Base-by-base conservation (phyloP, 2,797 vertebrate species). In the Enteromius mattozi region DNA sequence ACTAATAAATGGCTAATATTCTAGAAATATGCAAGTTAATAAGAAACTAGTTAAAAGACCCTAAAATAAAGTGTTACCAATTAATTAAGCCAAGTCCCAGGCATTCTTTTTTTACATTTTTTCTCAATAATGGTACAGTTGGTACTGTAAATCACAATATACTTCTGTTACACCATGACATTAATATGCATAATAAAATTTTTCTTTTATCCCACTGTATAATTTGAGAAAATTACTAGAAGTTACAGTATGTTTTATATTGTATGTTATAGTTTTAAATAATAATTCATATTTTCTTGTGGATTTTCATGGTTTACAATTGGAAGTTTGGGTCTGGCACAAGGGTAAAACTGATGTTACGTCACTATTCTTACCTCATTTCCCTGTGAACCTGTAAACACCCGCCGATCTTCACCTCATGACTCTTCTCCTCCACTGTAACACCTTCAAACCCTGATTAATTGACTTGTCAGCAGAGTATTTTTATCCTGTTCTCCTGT, bases 401-500 rank as follows among this genome's bases (percentile, higher is more conserved):
- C 88, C 81, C 75, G 66, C 27, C 91, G 90, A 93, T 94, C 91
- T 92, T 87, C 91, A 92, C 91, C 93, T 93, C 92, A 92, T 93
- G 93, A 95, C 93, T 92, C 93, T 93, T 93, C 93, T 94, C 92
- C 94, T 94, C 93, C 92, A 87, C 92, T 91, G 92, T 93, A 94
- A 94, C 94, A 95, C 94, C 95, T 95, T 95, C 94, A 89, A 95
- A 94, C 94, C 94, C 94, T 96, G 95, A 95, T 96, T 96, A 95
- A 96, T 96, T 95, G 95, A 95, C 94, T 95, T 96, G 95, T 96
- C 95, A 95, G 95, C 94, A 96, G 90, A 93, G 95, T 96, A 96
- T 96, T 96, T 96, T 95, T 95, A 95, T 96, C 94, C 93, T 83
- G 88, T 88, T 95, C 94, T 93, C 94, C 87, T 90, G 93, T 93